phyloP scores from a whole-genome alignment of 2,888 invertebrate genomes.

The Cyclophora albipunctata region DNA sequence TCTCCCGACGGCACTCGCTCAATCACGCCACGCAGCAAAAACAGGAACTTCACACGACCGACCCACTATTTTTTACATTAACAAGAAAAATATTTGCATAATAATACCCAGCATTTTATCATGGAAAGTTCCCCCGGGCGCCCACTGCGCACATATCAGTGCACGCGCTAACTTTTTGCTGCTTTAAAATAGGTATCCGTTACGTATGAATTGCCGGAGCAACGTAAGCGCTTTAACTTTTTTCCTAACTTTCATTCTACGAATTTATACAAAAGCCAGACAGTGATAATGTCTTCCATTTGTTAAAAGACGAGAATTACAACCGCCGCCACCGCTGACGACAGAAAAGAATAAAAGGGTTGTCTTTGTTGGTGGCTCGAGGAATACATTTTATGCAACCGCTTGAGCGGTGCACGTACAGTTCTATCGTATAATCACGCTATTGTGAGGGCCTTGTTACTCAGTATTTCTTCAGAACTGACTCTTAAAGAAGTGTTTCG shows the following conservation, averaged over 20 bases:
- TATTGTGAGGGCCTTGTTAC: slow-evolving; percentile 37
- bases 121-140: slow-evolving; percentile 27
- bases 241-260: slow-evolving; percentile 59
- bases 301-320: slow-evolving; percentile 67
- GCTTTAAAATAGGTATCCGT: slow-evolving; percentile 42
- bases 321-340: slow-evolving; percentile 47
- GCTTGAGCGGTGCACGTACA: slow-evolving; percentile 37
- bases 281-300: slow-evolving; percentile 68
- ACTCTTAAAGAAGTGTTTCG: slow-evolving; percentile 20
- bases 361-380: slow-evolving; percentile 55
- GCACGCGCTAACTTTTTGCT: slow-evolving; percentile 35
- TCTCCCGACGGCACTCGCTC: slow-evolving; percentile 20
- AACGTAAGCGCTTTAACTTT: slow-evolving; percentile 57
- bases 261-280: slow-evolving; percentile 67
- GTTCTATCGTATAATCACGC: slow-evolving; percentile 46
- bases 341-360: slow-evolving; percentile 62
- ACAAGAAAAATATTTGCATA: slow-evolving; percentile 21
- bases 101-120: slow-evolving; percentile 26
- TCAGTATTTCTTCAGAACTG: slow-evolving; percentile 29
- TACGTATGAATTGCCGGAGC: slow-evolving; percentile 50
- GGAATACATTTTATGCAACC: slow-evolving; percentile 60
- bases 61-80: slow-evolving; percentile 16
- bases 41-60: slow-evolving; percentile 11
- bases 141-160: slow-evolving; percentile 31
- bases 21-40: slow-evolving; percentile 23